phyloP scores from a whole-genome alignment of 2,888 invertebrate species.

The Aphrophora alni region DNA sequence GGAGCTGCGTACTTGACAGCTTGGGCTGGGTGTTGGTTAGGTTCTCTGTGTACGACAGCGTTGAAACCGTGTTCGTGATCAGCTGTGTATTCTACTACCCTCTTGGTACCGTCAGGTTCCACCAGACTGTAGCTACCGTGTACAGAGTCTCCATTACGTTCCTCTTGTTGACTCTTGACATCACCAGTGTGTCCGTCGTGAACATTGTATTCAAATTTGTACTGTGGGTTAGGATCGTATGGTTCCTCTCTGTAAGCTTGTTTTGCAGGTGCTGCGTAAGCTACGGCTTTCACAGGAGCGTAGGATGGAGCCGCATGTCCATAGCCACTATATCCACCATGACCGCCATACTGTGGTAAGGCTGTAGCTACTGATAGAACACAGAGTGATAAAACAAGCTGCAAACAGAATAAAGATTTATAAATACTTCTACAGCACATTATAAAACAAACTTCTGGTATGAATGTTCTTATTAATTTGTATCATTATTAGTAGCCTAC shows the following conservation, averaged over 20 bases:
- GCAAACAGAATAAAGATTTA: background rate
- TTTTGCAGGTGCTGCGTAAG: background rate
- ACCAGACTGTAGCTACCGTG: background rate
- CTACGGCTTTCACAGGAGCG: background rate
- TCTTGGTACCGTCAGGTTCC: background rate
- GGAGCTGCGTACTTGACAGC: background rate
- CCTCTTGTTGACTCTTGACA: background rate
- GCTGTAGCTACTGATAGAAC: background rate
- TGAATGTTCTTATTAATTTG: too few relatives aligned
- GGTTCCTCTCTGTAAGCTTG: background rate
- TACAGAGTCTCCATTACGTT: background rate
- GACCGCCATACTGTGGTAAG: background rate
- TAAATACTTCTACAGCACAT: too few relatives aligned
- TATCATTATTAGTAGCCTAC: too few relatives aligned
- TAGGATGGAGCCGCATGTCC: background rate
- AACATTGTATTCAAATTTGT: background rate
- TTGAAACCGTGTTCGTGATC: background rate
- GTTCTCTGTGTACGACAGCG: background rate
- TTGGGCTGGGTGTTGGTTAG: background rate
- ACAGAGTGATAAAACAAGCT: background rate
- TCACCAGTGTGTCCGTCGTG: background rate
- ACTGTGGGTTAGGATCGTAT: background rate
- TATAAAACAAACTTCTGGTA: too few relatives aligned
- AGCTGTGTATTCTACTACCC: background rate
- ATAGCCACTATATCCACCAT: too few relatives aligned